Conservation (phyloP, 2,113 vertebrate genomes). For the Ammodytes dubius region DNA sequence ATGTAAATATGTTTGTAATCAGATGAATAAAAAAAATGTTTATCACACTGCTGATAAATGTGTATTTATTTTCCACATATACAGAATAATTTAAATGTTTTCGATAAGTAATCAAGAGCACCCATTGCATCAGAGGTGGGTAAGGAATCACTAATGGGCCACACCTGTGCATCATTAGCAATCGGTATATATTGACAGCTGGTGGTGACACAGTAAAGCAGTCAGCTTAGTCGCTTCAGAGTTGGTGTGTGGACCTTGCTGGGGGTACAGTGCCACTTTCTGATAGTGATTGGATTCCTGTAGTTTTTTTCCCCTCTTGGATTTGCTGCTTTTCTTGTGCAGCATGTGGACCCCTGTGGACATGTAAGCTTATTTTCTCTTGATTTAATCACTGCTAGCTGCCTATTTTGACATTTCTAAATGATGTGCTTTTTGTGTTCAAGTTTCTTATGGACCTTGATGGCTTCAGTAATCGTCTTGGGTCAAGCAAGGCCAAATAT, state of each 20-base stretch:
- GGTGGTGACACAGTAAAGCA: not conserved
- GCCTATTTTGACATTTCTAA: not conserved
- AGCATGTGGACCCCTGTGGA: slow-evolving; percentile 52
- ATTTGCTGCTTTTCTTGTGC: not conserved
- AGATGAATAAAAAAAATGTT: slow-evolving; percentile 43
- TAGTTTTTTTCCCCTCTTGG: not conserved
- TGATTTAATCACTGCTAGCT: accelerated
- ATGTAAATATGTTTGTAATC: slow-evolving; percentile 6
- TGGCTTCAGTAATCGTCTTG: slow-evolving; percentile 53
- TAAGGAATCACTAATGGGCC: slow-evolving; percentile 11
- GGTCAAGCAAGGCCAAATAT: slow-evolving; percentile 62
- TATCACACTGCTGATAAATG: not conserved
- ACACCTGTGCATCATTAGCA: slow-evolving; percentile 56
- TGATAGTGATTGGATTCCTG: slow-evolving; percentile 19
- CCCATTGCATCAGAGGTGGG: not conserved
- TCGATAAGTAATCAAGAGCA: no score
- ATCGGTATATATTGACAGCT: slow-evolving; percentile 50
- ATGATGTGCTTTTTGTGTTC: accelerated
- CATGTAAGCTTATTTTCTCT: slow-evolving; percentile 56
- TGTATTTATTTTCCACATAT: not conserved
- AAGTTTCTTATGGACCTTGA: slow-evolving; percentile 74
- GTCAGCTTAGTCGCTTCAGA: slow-evolving; percentile 15
- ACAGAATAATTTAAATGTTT: not conserved
- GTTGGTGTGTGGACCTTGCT: slow-evolving; percentile 35
- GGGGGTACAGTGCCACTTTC: slow-evolving; percentile 19